Percentiles rank a stretch among this genome's conserved stretches.
phyloP scores from a whole-genome alignment of 2,797 vertebrate genomes.

The Eleutherodactylus coqui region DNA sequence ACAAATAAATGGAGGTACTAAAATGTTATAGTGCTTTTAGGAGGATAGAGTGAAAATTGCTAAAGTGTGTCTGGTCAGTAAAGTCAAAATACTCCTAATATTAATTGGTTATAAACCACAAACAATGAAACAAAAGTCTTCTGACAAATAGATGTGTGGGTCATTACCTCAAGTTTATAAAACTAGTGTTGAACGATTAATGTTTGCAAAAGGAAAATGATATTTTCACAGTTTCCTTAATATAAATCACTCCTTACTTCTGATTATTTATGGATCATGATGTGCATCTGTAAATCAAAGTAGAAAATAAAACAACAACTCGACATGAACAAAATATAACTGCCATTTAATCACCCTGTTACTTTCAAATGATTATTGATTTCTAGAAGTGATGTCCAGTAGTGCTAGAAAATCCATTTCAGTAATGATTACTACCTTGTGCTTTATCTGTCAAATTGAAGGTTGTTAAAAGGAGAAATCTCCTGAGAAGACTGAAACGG shows the following conservation, averaged over 20 bases:
- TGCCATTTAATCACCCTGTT: conserved; percentile 81
- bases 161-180: background rate
- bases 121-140: background rate
- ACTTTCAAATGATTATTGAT: conserved; percentile 85
- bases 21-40: conserved; percentile 2
- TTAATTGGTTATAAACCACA: background rate
- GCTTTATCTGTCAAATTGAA: conserved; percentile 77
- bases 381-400: conserved; percentile 81
- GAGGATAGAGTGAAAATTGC: background rate
- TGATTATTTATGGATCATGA: conserved; percentile 77
- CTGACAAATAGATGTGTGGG: background rate
- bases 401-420: conserved; percentile 83
- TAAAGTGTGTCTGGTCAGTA: background rate
- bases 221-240: background rate
- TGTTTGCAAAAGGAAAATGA: background rate
- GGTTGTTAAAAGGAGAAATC: conserved; percentile 79
- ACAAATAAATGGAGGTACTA: background rate
- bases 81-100: background rate
- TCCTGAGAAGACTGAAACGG: conserved; percentile 72
- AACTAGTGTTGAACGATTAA: background rate
- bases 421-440: conserved; percentile 79
- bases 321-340: conserved; percentile 79
- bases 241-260: conserved; percentile 56
- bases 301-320: conserved; percentile 77
- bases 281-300: conserved; percentile 77